phyloP scores from a whole-genome alignment of 2,888 invertebrate genomes.

The Drosophila monieri region DNA sequence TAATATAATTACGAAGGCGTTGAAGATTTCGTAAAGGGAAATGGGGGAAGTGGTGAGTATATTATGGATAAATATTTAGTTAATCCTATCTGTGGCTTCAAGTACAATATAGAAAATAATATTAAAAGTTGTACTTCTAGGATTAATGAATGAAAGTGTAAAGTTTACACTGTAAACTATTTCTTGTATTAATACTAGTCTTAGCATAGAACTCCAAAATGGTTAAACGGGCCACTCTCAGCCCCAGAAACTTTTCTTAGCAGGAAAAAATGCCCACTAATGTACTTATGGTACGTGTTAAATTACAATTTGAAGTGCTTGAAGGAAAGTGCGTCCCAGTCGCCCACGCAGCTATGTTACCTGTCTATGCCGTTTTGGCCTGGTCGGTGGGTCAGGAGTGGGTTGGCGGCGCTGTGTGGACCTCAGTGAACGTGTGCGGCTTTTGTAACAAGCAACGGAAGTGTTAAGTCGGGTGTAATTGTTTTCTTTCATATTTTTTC shows the following conservation, averaged over 20 bases:
- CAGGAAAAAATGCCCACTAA: conserved; percentile 12
- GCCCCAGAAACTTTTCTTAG: background rate
- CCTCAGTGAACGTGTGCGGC: conserved; percentile 64
- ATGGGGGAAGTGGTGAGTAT: background rate
- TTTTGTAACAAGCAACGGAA: conserved; percentile 76
- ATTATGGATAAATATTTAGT: background rate
- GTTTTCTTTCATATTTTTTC: conserved; percentile 65
- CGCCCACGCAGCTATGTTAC: conserved; percentile 19
- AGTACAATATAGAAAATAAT: no score
- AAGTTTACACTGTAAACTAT: no score
- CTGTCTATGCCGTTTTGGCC: conserved; percentile 18
- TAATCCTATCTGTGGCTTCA: no score
- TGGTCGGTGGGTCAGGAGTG: background rate
- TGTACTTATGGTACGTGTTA: conserved; percentile 64
- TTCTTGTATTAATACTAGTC: no score
- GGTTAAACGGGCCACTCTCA: background rate
- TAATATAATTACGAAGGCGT: conserved; percentile 31
- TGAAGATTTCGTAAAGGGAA: background rate
- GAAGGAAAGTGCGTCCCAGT: conserved; percentile 61
- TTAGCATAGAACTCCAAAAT: background rate
- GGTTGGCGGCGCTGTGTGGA: background rate
- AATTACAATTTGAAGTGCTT: conserved; percentile 72
- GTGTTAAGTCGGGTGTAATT: conserved; percentile 80
- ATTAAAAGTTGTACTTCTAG: no score
- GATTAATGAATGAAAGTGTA: no score